Percentiles rank a stretch among this genome's conserved stretches.
Evolutionary conservation across 2,888 invertebrate genomes (phyloP).

Genomic region (Helobdella robusta): DNA sequence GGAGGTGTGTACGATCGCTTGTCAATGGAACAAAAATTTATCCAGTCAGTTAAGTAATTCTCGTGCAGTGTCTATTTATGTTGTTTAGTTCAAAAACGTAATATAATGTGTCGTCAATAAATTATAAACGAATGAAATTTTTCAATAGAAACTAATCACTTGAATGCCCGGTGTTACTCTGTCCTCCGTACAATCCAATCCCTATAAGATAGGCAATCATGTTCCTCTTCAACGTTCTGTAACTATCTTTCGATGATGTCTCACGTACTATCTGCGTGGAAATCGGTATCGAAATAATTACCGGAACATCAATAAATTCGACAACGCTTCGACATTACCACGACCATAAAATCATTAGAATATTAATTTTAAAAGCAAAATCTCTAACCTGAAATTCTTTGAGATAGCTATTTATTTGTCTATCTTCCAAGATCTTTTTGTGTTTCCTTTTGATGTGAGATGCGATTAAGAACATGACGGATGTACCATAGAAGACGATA

Average conservation of each 20-base stretch:
- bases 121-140: neutral
- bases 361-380: no score
- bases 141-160: neutral
- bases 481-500: slow-evolving; percentile 45
- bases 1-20: no score
- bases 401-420: slow-evolving; percentile 34
- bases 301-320: no score
- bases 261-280: slow-evolving; percentile 33
- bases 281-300: no score
- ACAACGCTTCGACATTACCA: no score
- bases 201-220: slow-evolving; percentile 27
- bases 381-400: slow-evolving; percentile 30
- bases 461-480: slow-evolving; percentile 47
- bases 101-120: neutral
- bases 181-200: slow-evolving; percentile 3
- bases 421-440: slow-evolving; percentile 31
- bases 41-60: no score
- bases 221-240: slow-evolving; percentile 32
- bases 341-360: no score
- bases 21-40: no score
- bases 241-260: slow-evolving; percentile 30
- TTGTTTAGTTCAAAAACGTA: neutral
- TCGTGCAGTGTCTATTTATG: neutral
- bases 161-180: slow-evolving; percentile 6
- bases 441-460: slow-evolving; percentile 42